Base-by-base conservation (phyloP, 2,797 vertebrate genomes). In the Hephaestus fuliginosus region DNA sequence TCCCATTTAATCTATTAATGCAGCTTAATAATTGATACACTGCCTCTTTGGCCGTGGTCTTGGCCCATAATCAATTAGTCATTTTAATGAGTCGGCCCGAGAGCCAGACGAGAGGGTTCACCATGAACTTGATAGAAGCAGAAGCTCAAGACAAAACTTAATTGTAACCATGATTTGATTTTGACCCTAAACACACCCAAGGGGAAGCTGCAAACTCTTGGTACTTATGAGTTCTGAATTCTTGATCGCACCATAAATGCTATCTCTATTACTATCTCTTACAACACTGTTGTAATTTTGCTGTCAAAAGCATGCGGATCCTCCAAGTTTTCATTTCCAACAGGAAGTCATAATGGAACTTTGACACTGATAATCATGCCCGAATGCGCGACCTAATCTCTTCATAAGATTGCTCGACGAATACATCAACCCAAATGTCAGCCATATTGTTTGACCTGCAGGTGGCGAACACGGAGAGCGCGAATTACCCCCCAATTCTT, bases 1-100 rank as follows among this genome's bases (percentile, higher is more conserved):
- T 90, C 84, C 89, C 66, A 72, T 84, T 91, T 92, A 94, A 94
- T 94, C 93, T 93, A 95, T 95, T 95, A 95, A 95, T 90, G 88
- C 75, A 56, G 78, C 79, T 95, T 93, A 93, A 96, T 95, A 93
- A 95, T 95, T 94, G 85, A 96, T 95, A 92, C 78, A 57, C 77
- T 77, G 80, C 75, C 82, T 88, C 90, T 85, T 84, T 80, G 92
- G 81, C 92, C 61, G n/a, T 36, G 58, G 80, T 83, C 88, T 83
- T 74, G 87, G 86, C 89, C 78, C 71, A 68, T 86, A 84, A 94
- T 95, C 91, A 95, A 92, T 94, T 91, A 92, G 86, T 92, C 83
- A 87, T 89, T 87, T 87, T 92, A 92, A 93, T 89, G 86, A 92
- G 84, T 41, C 55, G 89, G 81, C 68, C 63, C 70, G 86, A 51